Evolutionary conservation across 2,888 invertebrate genomes (phyloP).

Genomic region (Stenotaenia linearis): DNA sequence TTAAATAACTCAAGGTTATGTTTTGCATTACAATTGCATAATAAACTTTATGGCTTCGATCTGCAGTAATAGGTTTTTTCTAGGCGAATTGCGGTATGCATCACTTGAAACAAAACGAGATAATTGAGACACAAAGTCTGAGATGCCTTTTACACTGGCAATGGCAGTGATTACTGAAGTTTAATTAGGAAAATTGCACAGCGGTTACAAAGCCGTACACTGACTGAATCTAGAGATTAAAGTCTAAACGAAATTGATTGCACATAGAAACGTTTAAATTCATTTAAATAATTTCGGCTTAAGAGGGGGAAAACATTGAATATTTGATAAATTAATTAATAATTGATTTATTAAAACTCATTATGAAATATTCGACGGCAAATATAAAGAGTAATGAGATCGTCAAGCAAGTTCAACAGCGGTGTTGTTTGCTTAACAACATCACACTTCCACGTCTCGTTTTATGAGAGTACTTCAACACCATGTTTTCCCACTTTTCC

Average conservation of each 20-base stretch:
- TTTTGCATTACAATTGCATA: background rate
- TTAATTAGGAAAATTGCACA: constrained; percentile 1
- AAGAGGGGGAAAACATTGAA: too few species aligned
- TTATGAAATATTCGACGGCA: background rate
- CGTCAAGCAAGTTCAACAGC: too few species aligned
- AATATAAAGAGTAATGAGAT: too few species aligned
- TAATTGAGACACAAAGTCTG: background rate
- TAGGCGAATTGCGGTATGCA: background rate
- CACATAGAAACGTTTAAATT: too few species aligned
- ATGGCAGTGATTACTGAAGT: constrained; percentile 9
- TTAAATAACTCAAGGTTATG: background rate
- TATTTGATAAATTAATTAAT: background rate
- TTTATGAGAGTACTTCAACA: too few species aligned
- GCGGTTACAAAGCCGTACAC: background rate
- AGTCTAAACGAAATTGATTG: background rate
- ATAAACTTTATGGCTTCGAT: background rate
- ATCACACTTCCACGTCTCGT: too few species aligned
- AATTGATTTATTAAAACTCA: background rate
- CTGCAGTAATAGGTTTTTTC: background rate
- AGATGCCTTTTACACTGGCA: background rate
- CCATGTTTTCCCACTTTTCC: too few species aligned
- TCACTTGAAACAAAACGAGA: background rate
- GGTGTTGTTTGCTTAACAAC: too few species aligned
- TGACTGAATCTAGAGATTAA: background rate
- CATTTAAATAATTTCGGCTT: too few species aligned